phyloP scores from a whole-genome alignment of 2,797 vertebrate species.

The Pygocentrus nattereri region DNA sequence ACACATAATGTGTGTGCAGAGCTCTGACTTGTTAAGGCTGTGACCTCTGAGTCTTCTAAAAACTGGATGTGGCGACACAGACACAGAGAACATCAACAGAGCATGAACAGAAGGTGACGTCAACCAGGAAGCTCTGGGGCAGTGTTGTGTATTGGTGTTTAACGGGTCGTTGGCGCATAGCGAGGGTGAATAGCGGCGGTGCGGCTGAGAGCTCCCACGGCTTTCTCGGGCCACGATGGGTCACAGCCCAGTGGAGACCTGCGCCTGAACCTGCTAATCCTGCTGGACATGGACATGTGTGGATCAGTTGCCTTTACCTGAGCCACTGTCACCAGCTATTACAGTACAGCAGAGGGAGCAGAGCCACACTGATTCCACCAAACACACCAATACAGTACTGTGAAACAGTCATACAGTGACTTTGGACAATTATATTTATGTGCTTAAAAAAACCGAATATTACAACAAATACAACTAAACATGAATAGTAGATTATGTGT shows the following conservation, averaged over 20 bases:
- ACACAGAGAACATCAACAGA: not conserved
- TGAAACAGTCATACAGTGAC: not conserved
- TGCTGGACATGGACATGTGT: constrained; percentile 23
- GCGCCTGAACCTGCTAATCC: constrained; percentile 53
- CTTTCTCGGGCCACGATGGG: not conserved
- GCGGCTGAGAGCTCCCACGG: not conserved
- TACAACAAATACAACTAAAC: not conserved
- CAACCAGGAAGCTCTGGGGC: constrained; percentile 2
- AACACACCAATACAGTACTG: not conserved
- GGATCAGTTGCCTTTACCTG: constrained; percentile 34
- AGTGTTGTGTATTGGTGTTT: constrained; percentile 28
- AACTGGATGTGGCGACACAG: not conserved
- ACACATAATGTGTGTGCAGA: not conserved
- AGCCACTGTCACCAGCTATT: constrained; percentile 11
- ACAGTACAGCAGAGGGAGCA: constrained; percentile 5
- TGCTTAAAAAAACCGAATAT: not conserved
- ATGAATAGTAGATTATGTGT: not conserved
- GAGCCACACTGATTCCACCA: not conserved
- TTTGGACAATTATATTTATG: not conserved
- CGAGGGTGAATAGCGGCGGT: constrained; percentile 3
- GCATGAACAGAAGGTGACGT: constrained; percentile 7
- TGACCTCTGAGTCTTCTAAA: not conserved
- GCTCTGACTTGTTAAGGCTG: not conserved
- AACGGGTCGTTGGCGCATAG: constrained; percentile 12
- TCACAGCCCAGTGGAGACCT: constrained; percentile 10